phyloP scores from a whole-genome alignment of 2,888 invertebrate genomes.

The Drosophila rubida region DNA sequence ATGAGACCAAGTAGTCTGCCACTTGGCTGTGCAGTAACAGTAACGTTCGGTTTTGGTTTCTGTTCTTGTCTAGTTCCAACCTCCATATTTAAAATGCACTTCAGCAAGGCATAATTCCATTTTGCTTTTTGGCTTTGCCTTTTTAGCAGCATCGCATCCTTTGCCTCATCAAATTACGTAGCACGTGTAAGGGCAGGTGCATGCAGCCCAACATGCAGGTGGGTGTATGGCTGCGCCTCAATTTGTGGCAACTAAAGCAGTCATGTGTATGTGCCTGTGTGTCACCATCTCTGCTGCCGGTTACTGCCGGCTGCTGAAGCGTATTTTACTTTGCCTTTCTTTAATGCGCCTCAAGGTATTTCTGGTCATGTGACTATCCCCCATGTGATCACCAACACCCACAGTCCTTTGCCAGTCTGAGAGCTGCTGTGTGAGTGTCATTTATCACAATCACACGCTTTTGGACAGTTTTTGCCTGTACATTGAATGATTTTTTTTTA shows the following conservation, averaged over 20 bases:
- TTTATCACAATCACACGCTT: conserved; percentile 66
- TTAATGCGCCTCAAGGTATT: conserved; percentile 17
- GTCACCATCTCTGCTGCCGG: conserved; percentile 38
- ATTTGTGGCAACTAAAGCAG: conserved; percentile 39
- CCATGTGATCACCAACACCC: conserved; percentile 18
- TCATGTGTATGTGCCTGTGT: conserved; percentile 25
- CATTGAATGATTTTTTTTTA: conserved; percentile 25
- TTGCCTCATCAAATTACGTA: conserved; percentile 72
- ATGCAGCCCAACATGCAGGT: conserved; percentile 5
- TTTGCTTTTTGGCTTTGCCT: conserved; percentile 63
- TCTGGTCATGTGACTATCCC: conserved; percentile 35
- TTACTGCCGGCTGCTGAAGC: conserved; percentile 59
- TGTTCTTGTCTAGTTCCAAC: conserved; percentile 46
- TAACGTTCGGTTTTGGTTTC: neutral
- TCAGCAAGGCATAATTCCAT: conserved; percentile 74
- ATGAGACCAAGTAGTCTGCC: conserved; percentile 55
- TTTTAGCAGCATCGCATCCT: conserved; percentile 38
- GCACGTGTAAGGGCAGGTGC: conserved; percentile 69
- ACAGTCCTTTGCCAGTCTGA: conserved; percentile 17
- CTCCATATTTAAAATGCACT: conserved; percentile 76
- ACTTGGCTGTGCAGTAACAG: conserved; percentile 27
- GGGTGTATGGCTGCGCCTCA: conserved; percentile 13
- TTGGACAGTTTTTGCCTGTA: conserved; percentile 41
- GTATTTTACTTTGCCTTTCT: conserved; percentile 52
- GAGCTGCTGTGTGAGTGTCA: conserved; percentile 45